phyloP scores from a whole-genome alignment of 37 sponge, comb jelly and placozoan species.

The Crambe crambe region DNA sequence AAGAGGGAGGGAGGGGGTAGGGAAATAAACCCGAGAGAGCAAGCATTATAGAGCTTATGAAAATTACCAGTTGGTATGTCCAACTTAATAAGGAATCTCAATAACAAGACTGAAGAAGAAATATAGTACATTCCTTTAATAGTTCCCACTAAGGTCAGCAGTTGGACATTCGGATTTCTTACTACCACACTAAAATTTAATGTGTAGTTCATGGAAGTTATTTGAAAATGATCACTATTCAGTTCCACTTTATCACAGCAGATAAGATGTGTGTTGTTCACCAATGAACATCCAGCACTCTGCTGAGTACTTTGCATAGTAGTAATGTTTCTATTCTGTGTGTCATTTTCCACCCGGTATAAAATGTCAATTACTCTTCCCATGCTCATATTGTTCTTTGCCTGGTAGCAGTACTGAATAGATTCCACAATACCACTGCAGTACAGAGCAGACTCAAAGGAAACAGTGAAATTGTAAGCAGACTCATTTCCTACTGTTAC shows the following conservation, averaged over 20 bases:
- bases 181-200: too few relatives aligned
- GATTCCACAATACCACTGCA: neutral
- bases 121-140: too few relatives aligned
- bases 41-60: too few relatives aligned
- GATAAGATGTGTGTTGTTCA: neutral
- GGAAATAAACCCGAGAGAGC: too few relatives aligned
- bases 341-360: neutral
- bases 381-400: neutral
- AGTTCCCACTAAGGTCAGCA: too few relatives aligned
- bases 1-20: too few relatives aligned
- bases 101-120: too few relatives aligned
- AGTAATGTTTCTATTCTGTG: neutral
- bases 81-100: too few relatives aligned
- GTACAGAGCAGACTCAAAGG: neutral
- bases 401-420: conserved; percentile 2
- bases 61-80: too few relatives aligned
- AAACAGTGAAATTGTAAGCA: neutral
- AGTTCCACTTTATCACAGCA: neutral
- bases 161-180: too few relatives aligned
- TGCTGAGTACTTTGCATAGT: neutral
- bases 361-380: neutral
- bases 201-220: neutral
- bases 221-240: neutral
- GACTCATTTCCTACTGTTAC: neutral
- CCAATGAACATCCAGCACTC: neutral